Base-by-base conservation (phyloP, 2,888 invertebrate species). In the Lasioglossum leucozonium region DNA sequence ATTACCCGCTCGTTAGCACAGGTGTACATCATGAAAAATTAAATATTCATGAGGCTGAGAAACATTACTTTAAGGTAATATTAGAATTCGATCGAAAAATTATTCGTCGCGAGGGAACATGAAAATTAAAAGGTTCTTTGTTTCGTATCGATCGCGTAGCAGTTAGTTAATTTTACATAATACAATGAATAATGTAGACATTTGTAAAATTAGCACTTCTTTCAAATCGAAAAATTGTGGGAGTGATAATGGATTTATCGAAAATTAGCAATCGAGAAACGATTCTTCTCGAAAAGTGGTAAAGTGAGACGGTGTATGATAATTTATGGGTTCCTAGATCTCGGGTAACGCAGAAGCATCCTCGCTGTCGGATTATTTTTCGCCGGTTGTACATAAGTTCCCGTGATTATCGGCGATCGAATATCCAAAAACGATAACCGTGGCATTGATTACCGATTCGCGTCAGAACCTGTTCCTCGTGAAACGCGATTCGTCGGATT, bases 401-500 rank as follows among this genome's bases (percentile, higher is more conserved):
- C 58, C 58, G 72, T 47, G 77, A 73, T 71, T 72, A 55, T 73
- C 37, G 58, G n/a, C 44, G 72, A 69, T 40, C 81, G 71, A 16
- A 58, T 71, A 73, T 55, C 67, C 58, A 30, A 55, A 67, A 81
- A 67, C 72, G 77, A 73, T 47, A 65, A 34, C 73, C 10, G 30
- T 42, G 34, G 55, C 81, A 77, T 65, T 82, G 82, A 75, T 82
- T 75, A 72, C 62, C 62, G 71, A 65, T 72, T 65, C 42, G 72
- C 40, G 40, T n/a, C n/a, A 30, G 62, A 26, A 81, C 42, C 75
- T 81, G 47, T 42, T 72, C 72, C 10, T 34, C 58, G 47, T 42
- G n/a, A 26, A 30, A 58, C 69, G 71, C 42, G 51, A 51, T 71
- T 80, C 74, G 55, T 30, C 30, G 58, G 26, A 42, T 18, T 16